phyloP scores from a whole-genome alignment of 2,888 invertebrate species.

The Drosophila affinis region DNA sequence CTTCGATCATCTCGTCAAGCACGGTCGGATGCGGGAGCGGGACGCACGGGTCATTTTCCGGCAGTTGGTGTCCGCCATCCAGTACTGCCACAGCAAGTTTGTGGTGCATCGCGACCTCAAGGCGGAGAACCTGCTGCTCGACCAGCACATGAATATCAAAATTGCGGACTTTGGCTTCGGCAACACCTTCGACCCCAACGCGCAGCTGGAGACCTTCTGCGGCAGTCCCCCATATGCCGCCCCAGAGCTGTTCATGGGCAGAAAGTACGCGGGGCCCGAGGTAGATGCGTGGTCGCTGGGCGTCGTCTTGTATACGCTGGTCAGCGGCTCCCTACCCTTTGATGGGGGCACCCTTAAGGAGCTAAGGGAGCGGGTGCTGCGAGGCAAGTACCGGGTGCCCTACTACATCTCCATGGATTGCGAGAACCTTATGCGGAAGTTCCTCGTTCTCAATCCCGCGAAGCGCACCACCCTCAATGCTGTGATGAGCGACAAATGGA shows the following conservation, averaged over 20 bases:
- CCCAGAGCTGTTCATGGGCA: conserved; percentile 99
- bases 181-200: conserved; percentile 99
- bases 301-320: conserved; percentile 99
- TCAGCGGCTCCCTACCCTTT: conserved; percentile 99
- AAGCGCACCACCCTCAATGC: conserved; percentile 96
- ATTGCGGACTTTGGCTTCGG: conserved; percentile 99
- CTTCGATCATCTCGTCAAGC: conserved; percentile 98
- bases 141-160: conserved; percentile 99
- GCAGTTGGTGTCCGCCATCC: conserved; percentile 99
- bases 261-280: conserved; percentile 99
- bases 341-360: conserved; percentile 99
- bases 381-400: conserved; percentile 99
- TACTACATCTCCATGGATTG: conserved; percentile 99
- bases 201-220: conserved; percentile 99
- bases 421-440: conserved; percentile 99
- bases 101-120: conserved; percentile 87
- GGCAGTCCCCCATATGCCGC: conserved; percentile 99
- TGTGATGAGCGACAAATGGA: conserved; percentile 98
- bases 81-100: conserved; percentile 99
- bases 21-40: conserved; percentile 98
- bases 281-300: conserved; percentile 99
- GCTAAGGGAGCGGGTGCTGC: conserved; percentile 96
- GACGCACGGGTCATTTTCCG: conserved; percentile 98
- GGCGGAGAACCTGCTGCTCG: conserved; percentile 99
- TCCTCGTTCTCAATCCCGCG: conserved; percentile 98